Evolutionary conservation across 2,113 vertebrate species (phyloP).

Genomic region (Baryphthengus martii): DNA sequence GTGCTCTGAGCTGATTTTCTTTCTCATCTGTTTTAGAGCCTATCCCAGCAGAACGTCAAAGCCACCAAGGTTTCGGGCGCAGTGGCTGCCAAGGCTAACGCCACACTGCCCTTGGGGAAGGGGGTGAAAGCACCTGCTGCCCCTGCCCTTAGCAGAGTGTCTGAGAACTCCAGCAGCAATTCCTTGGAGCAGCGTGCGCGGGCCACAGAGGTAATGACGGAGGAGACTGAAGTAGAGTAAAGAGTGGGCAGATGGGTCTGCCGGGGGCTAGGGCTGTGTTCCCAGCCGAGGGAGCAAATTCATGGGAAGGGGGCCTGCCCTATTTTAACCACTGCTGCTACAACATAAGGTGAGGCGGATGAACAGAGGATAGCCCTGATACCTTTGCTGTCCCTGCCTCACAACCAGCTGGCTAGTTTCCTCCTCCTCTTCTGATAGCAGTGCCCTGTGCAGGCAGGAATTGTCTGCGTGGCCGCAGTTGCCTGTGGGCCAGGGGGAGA

Average conservation of each 20-base stretch:
- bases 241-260: neutral
- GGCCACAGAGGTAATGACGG: neutral
- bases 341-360: neutral
- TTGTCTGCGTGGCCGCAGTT: neutral
- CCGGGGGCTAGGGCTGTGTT: neutral
- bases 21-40: neutral
- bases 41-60: neutral
- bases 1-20: neutral
- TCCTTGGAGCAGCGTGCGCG: neutral
- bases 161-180: neutral
- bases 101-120: neutral
- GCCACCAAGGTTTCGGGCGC: neutral
- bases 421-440: neutral
- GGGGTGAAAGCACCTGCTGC: neutral
- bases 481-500: neutral
- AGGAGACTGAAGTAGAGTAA: neutral
- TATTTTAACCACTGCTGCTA: fast-evolving
- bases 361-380: neutral
- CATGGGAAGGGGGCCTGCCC: neutral
- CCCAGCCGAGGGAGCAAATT: neutral
- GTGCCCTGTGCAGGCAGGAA: neutral
- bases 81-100: neutral
- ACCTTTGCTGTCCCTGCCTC: neutral
- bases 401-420: neutral
- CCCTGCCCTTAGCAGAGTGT: neutral